A percentile compares a stretch with the other conserved stretches of the same genome.
Conservation (phyloP, 2,797 vertebrate species). For the Rhinella marina region DNA sequence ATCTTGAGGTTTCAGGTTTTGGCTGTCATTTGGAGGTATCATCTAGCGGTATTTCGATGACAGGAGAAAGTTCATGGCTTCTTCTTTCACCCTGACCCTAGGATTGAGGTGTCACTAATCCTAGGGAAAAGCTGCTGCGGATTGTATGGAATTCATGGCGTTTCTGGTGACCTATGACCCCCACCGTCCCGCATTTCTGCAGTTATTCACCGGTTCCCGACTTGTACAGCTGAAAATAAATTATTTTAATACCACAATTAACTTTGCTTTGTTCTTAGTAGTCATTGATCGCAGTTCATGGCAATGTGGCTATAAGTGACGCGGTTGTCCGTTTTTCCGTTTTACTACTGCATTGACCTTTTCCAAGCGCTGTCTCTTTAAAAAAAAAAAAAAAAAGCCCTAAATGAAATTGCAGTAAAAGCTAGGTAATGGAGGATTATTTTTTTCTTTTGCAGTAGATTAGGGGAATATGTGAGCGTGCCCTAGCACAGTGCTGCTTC, state of each 20-base stretch:
- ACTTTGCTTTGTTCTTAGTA: background rate
- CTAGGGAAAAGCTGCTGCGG: background rate
- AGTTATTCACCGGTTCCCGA: background rate
- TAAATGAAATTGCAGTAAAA: no score
- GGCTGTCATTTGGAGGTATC: background rate
- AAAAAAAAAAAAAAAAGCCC: no score
- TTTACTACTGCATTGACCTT: no score
- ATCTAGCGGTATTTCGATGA: no score
- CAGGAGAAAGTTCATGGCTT: background rate
- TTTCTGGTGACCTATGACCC: background rate
- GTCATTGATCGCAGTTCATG: background rate
- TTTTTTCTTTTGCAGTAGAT: no score
- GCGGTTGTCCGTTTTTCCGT: no score
- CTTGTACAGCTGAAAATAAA: conserved; percentile 69
- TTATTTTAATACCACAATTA: conserved; percentile 70
- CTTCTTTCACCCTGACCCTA: background rate
- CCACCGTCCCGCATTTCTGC: background rate
- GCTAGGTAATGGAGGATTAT: no score
- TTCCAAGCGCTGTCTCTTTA: no score
- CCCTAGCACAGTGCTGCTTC: no score
- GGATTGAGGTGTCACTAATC: background rate
- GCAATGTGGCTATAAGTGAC: background rate
- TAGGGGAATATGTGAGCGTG: no score
- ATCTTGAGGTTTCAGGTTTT: background rate
- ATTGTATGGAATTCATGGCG: background rate